A percentile compares a stretch with the other conserved stretches of the same genome.
Conservation (phyloP, 2,888 invertebrate species). For the Tortricodes alternella region DNA sequence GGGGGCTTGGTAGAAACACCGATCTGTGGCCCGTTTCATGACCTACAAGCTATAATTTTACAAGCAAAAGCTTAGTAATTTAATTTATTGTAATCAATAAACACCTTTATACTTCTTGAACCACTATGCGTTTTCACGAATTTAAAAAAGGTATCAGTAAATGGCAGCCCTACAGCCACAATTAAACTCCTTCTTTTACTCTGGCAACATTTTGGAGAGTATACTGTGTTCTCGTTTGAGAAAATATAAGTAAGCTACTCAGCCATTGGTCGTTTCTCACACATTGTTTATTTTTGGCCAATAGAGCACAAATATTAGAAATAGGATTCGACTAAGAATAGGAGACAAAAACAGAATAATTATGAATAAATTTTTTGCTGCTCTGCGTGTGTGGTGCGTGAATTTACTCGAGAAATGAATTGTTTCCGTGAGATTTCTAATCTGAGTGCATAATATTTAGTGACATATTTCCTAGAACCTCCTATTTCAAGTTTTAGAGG, state of each 20-base stretch:
- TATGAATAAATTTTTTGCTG: conserved; percentile 59
- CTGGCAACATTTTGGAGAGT: conserved; percentile 12
- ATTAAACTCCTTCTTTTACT: not conserved
- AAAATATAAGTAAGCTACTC: not conserved
- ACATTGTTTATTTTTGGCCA: not conserved
- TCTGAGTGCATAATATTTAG: conserved; percentile 35
- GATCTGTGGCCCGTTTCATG: too few species aligned
- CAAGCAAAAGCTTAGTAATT: too few species aligned
- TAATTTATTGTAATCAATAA: too few species aligned
- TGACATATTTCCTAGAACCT: conserved; percentile 6
- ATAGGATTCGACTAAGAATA: not conserved
- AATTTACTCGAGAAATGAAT: conserved; percentile 39
- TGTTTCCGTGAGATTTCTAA: conserved; percentile 36
- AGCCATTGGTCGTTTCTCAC: conserved; percentile 1
- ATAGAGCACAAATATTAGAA: not conserved
- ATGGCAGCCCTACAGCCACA: too few species aligned
- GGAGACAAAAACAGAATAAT: conserved; percentile 38
- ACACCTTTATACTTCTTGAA: too few species aligned
- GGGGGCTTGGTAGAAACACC: too few species aligned
- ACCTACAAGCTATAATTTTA: too few species aligned
- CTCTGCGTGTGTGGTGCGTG: conserved; percentile 48
- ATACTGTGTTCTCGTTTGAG: conserved; percentile 1
- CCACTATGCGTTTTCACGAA: too few species aligned
- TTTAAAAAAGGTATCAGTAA: too few species aligned
- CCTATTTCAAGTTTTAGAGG: not conserved